Base-by-base conservation (phyloP, 1,140 invertebrate genomes). In the Maniola jurtina region DNA sequence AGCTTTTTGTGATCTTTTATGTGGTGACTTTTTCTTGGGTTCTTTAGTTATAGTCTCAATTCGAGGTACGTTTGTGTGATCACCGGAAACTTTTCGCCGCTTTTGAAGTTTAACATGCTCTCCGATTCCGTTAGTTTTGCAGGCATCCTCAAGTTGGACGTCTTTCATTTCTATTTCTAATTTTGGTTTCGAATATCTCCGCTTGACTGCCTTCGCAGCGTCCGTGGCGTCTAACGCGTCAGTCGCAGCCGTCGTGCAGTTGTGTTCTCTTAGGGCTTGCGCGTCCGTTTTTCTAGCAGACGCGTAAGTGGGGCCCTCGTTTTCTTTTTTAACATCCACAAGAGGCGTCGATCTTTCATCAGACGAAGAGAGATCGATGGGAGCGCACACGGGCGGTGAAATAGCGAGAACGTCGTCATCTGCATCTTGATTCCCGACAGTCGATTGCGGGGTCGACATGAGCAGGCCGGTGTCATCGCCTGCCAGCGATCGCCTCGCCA, bases 401-500 rank as follows among this genome's bases (percentile, higher is more conserved):
- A 91, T 80, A 13, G 86, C 83, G 11, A 91, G 77, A 6, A 91
- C 86, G 40, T 91, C 89, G 54, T 89, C 88, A 47, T 91, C 86
- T 14, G 80, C 80, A 47, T 87, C 83, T 60, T 79, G 71, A 42
- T 76, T 79, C 7, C 75, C 69, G 16, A 66, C 58, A 14, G 76
- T 61, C 15, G 79, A 78, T 66, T 77, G 78, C 13, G 79, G 83
- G 14, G 70, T 78, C 2, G 76, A 65, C 14, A 84, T 71, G 0
- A 87, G 78, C 0, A 82, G 66, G 6, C 68, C 76, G 5, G 90
- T 91, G 65, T 90, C 90, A 35, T 91, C 88, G 8, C 89, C 87
- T 13, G 78, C 89, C 25, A 92, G 88, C 33, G 92, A 92, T 65
- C 93, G 92, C 33, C 93, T 84, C 25, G 93, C 94, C 93, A 94